Evolutionary conservation across 2,888 invertebrate species (phyloP).

Genomic region (Drosophila monieri): DNA sequence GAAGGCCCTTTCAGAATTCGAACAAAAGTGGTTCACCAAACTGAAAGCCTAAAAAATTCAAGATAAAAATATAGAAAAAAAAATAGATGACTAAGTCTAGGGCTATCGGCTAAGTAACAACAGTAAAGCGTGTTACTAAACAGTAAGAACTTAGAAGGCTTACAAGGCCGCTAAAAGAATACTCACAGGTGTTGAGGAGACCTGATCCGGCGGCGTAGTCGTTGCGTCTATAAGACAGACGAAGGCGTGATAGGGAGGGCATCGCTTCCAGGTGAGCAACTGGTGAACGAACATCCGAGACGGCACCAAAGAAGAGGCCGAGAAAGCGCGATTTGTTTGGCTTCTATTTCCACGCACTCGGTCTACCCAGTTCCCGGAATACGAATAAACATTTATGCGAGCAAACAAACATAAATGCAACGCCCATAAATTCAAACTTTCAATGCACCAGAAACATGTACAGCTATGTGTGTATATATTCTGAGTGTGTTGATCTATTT

Average conservation of each 20-base stretch:
- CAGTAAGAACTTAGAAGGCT: background rate
- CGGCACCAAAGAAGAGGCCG: conserved; percentile 1
- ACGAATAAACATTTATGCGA: conserved; percentile 21
- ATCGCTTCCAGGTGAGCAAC: conserved; percentile 36
- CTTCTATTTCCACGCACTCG: conserved; percentile 25
- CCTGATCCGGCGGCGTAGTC: conserved; percentile 57
- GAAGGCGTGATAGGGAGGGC: conserved; percentile 38
- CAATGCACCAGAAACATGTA: background rate
- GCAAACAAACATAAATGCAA: conserved; percentile 22
- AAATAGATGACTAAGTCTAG: background rate
- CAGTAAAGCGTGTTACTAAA: background rate
- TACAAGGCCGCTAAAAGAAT: background rate
- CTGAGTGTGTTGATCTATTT: conserved; percentile 10
- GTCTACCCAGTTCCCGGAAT: conserved; percentile 1
- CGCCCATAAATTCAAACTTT: background rate
- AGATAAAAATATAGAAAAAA: background rate
- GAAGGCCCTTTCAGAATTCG: background rate
- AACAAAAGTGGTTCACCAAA: background rate
- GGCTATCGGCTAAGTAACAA: background rate
- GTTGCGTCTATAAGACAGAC: conserved; percentile 50
- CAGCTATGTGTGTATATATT: background rate
- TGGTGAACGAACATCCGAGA: conserved; percentile 42
- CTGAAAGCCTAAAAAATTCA: background rate
- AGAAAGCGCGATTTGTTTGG: conserved; percentile 33
- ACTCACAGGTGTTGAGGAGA: conserved; percentile 70